These are phyloP conservation scores for Synergus laeviventris DNA, from an alignment of 2,888 invertebrate species.

Conservation along the genomic window DNA sequence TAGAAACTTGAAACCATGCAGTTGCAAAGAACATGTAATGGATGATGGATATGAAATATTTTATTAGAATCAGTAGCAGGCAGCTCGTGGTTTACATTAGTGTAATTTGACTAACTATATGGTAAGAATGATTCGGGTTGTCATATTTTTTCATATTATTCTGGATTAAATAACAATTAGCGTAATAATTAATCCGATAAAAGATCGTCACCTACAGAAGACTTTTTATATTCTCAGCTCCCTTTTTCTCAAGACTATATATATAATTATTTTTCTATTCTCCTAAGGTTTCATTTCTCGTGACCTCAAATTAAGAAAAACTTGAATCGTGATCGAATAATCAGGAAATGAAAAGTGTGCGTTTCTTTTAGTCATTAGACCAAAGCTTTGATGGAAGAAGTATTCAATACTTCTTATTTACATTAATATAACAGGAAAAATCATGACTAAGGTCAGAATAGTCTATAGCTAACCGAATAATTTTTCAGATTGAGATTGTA, in stretches of 20 bases:
- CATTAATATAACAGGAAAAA: not conserved
- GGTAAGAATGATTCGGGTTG: not conserved
- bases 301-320: not conserved
- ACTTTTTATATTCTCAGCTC: not conserved
- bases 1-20: conserved; percentile 28
- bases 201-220: no score
- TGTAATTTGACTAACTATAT: conserved; percentile 15
- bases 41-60: conserved; percentile 23
- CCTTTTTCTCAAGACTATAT: no score
- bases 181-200: no score
- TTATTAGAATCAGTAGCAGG: conserved; percentile 24
- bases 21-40: conserved; percentile 7
- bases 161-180: not conserved
- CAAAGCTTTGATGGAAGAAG: not conserved
- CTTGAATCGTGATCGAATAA: not conserved
- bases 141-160: conserved; percentile 5
- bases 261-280: not conserved
- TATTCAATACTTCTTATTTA: not conserved
- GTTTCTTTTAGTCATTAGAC: not conserved
- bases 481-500: not conserved
- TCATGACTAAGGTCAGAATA: not conserved
- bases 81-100: conserved; percentile 31
- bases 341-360: not conserved
- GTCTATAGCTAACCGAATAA: not conserved
- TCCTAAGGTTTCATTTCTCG: not conserved